Evolutionary conservation across 30 jellyfish, hydroid and myxozoan species (phyloP).

Genomic region (Rhopilema esculentum): DNA sequence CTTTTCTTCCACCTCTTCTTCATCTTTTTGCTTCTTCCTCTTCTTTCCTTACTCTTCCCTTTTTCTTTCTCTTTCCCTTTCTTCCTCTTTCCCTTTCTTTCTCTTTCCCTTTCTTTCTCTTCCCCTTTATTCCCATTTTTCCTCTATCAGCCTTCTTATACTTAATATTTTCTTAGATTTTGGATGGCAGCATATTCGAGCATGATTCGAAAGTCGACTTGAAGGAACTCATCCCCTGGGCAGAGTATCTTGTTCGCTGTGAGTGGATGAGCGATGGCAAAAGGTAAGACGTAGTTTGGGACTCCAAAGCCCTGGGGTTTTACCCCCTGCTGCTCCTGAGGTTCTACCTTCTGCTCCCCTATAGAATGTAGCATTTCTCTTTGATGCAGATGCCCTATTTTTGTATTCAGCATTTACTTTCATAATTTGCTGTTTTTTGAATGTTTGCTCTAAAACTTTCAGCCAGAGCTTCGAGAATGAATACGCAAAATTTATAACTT

Average conservation of each 20-base stretch:
- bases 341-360: too few species aligned
- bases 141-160: neutral
- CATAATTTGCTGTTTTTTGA: too few species aligned
- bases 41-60: neutral
- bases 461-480: too few species aligned
- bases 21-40: too few species aligned
- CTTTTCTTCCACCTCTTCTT: neutral
- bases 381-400: too few species aligned
- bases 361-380: too few species aligned
- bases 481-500: too few species aligned
- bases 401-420: too few species aligned
- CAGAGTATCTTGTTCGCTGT: conserved; percentile 87
- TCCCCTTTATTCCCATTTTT: neutral
- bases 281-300: conserved; percentile 79
- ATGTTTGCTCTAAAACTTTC: too few species aligned
- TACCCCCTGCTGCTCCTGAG: too few species aligned
- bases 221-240: conserved; percentile 79
- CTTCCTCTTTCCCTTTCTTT: neutral
- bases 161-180: conserved; percentile 29
- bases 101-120: neutral
- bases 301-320: too few species aligned
- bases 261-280: conserved; percentile 94
- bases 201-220: conserved; percentile 75
- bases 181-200: conserved; percentile 80
- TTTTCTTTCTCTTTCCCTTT: neutral